Evolutionary conservation across 2,888 invertebrate genomes (phyloP).

Genomic region (Vanessa cardui): DNA sequence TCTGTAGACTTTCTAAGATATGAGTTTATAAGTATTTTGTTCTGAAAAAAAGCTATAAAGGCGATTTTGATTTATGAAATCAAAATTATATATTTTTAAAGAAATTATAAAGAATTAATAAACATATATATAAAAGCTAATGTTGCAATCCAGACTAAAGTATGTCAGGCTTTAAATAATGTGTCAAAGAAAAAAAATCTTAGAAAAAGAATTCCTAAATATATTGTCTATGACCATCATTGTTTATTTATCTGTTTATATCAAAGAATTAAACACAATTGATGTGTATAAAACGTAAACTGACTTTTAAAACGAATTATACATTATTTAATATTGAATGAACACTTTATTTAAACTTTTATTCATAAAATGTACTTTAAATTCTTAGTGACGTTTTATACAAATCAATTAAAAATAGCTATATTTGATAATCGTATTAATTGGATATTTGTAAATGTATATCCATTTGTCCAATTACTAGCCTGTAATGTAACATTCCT

Average conservation of each 20-base stretch:
- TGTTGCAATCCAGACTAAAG: not conserved
- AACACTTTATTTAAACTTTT: not conserved
- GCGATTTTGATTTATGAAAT: not conserved
- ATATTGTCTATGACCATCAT: constrained; percentile 17
- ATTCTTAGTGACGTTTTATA: not conserved
- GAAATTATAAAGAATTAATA: not conserved
- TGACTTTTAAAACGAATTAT: not conserved
- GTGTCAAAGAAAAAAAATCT: not conserved
- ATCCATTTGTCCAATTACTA: constrained; percentile 29
- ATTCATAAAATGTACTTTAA: not conserved
- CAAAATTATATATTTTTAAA: not conserved
- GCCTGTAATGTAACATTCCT: constrained; percentile 47
- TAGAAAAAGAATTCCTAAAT: not conserved
- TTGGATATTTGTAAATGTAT: constrained; percentile 25
- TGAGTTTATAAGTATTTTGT: too few species aligned
- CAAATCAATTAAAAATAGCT: not conserved
- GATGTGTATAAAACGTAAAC: not conserved
- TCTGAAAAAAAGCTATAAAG: too few species aligned
- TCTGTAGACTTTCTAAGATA: too few species aligned
- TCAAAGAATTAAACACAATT: constrained; percentile 7
- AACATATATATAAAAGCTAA: not conserved
- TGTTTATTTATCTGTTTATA: constrained; percentile 9
- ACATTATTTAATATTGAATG: not conserved
- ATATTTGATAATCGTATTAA: not conserved
- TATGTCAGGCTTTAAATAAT: constrained; percentile 8